These are phyloP conservation scores for Lasius fuliginosus DNA, from an alignment of 2,888 invertebrate genomes.

Conservation along the genomic window DNA sequence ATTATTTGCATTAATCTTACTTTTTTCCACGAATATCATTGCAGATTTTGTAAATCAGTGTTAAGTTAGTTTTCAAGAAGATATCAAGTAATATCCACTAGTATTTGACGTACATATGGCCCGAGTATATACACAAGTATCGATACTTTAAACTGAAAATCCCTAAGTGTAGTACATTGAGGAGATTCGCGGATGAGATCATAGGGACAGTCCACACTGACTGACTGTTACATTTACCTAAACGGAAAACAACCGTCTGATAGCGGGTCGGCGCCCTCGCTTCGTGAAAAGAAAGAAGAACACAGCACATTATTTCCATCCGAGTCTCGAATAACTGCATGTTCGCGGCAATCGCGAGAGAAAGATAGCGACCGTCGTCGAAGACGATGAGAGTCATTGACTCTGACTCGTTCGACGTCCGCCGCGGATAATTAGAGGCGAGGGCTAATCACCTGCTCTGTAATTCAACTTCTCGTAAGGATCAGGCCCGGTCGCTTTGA, in stretches of 20 bases:
- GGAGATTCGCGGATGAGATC: slow-evolving; percentile 32
- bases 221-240: slow-evolving; percentile 82
- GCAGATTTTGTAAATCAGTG: background rate
- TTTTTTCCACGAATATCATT: background rate
- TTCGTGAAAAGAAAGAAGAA: slow-evolving; percentile 78
- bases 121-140: background rate
- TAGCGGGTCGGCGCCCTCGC: slow-evolving; percentile 85
- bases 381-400: slow-evolving; percentile 35
- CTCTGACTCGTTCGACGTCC: slow-evolving; percentile 20
- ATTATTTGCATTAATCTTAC: background rate
- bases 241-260: slow-evolving; percentile 85
- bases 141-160: slow-evolving; percentile 42
- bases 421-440: slow-evolving; percentile 14
- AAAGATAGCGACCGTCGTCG: slow-evolving; percentile 26
- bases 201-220: slow-evolving; percentile 64
- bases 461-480: slow-evolving; percentile 86
- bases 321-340: slow-evolving; percentile 37
- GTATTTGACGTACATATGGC: background rate
- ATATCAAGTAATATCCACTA: background rate
- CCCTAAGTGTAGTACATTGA: slow-evolving; percentile 37
- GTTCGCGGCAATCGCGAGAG: slow-evolving; percentile 11
- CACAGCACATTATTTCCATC: slow-evolving; percentile 58
- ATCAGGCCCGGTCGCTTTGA: slow-evolving; percentile 86
- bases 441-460: slow-evolving; percentile 83
- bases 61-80: background rate